Percentiles rank a stretch among this genome's conserved stretches.
Conservation (phyloP, 1,140 invertebrate genomes). For the Lordiphosa collinella region DNA sequence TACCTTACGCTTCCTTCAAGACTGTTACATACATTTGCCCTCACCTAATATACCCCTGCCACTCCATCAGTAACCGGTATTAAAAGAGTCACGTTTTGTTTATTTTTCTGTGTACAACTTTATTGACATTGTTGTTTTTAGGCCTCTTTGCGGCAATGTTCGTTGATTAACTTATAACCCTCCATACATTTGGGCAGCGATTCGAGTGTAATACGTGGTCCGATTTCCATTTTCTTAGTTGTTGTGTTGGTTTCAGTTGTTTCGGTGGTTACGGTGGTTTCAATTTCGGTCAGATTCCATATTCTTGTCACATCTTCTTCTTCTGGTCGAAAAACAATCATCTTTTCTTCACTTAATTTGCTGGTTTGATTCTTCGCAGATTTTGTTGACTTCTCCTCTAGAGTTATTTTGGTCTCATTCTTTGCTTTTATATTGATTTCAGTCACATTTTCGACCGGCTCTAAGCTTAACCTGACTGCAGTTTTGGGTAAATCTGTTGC, state of each 20-base stretch:
- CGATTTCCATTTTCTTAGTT: slow-evolving; percentile 2
- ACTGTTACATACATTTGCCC: neutral
- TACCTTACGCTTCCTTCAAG: neutral
- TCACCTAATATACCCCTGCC: neutral
- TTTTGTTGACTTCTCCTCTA: neutral
- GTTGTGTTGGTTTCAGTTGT: neutral
- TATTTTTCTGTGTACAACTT: slow-evolving; percentile 1
- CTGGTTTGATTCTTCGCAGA: neutral
- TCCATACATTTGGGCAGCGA: slow-evolving; percentile 20
- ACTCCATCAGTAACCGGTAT: neutral
- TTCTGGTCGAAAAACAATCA: slow-evolving; percentile 7
- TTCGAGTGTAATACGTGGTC: slow-evolving; percentile 45
- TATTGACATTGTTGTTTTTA: slow-evolving; percentile 1
- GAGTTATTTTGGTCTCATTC: neutral
- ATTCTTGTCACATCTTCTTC: neutral
- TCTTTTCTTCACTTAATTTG: slow-evolving; percentile 5
- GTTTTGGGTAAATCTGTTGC: neutral
- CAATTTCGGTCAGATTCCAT: neutral
- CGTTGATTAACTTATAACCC: slow-evolving; percentile 19
- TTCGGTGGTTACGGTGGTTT: too few relatives aligned
- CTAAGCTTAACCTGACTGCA: neutral
- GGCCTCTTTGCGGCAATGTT: slow-evolving; percentile 39
- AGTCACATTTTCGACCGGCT: neutral
- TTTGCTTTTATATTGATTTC: neutral
- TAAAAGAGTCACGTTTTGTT: neutral